These are phyloP conservation scores for Calliopum simillimum DNA, from an alignment of 2,888 invertebrate genomes.

Conservation along the genomic window DNA sequence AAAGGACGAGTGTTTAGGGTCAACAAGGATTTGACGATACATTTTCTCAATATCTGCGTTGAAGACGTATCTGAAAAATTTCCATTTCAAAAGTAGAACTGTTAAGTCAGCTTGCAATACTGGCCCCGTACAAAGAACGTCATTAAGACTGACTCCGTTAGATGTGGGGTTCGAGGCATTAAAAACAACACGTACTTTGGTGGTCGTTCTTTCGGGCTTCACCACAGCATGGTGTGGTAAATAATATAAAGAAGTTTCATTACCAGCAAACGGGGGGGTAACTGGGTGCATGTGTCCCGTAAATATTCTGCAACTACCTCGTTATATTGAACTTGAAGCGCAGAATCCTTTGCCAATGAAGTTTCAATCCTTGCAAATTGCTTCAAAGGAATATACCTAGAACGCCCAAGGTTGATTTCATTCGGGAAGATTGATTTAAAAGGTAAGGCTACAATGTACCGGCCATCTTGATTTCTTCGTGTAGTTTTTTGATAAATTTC, in stretches of 20 bases:
- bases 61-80: slow-evolving; percentile 24
- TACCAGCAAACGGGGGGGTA: background rate
- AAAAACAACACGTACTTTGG: too few relatives aligned
- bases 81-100: slow-evolving; percentile 12
- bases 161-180: slow-evolving; percentile 26
- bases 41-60: slow-evolving; percentile 38
- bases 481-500: background rate
- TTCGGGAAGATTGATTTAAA: background rate
- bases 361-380: slow-evolving; percentile 23
- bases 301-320: slow-evolving; percentile 24
- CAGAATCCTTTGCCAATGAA: too few relatives aligned
- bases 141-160: slow-evolving; percentile 26
- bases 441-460: background rate
- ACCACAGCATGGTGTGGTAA: slow-evolving; percentile 32
- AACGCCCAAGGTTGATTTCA: background rate
- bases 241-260: slow-evolving; percentile 3
- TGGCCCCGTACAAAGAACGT: slow-evolving; percentile 21
- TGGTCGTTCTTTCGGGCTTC: too few relatives aligned
- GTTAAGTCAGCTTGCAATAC: slow-evolving; percentile 26
- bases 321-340: slow-evolving; percentile 22
- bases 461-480: background rate
- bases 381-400: background rate
- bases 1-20: too few relatives aligned
- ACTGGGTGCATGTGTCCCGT: background rate
- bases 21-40: slow-evolving; percentile 34